Conservation (phyloP, 1,140 invertebrate genomes). For the Triops cancriformis region DNA sequence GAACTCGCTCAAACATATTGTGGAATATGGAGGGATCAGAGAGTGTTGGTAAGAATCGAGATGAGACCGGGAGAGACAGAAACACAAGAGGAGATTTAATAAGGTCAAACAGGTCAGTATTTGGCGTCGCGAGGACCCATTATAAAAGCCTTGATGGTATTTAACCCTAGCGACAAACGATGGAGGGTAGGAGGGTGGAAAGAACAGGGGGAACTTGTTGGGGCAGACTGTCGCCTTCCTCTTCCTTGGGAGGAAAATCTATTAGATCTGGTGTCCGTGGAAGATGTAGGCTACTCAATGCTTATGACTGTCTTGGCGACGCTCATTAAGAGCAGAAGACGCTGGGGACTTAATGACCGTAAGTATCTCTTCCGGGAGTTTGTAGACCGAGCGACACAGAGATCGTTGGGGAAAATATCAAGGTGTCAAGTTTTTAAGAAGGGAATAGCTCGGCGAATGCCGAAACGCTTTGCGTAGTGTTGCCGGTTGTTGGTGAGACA, state of each 20-base stretch:
- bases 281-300: neutral
- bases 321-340: neutral
- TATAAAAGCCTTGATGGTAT: neutral
- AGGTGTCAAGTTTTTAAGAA: neutral
- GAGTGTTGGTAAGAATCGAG: neutral
- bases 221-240: slow-evolving; percentile 7
- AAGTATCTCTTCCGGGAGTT: neutral
- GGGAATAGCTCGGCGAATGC: neutral
- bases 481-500: too few relatives aligned
- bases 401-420: neutral
- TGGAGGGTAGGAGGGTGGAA: neutral
- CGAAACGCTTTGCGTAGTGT: too few relatives aligned
- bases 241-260: neutral
- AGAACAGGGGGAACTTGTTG: neutral
- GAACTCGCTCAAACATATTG: neutral
- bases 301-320: slow-evolving; percentile 12
- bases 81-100: neutral
- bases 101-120: neutral
- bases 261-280: neutral
- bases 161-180: neutral
- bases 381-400: neutral
- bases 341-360: neutral
- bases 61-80: neutral
- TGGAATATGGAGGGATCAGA: neutral
- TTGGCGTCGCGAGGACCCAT: neutral